Base-by-base conservation (phyloP, 2,113 vertebrate genomes). In the Lates calcarifer region DNA sequence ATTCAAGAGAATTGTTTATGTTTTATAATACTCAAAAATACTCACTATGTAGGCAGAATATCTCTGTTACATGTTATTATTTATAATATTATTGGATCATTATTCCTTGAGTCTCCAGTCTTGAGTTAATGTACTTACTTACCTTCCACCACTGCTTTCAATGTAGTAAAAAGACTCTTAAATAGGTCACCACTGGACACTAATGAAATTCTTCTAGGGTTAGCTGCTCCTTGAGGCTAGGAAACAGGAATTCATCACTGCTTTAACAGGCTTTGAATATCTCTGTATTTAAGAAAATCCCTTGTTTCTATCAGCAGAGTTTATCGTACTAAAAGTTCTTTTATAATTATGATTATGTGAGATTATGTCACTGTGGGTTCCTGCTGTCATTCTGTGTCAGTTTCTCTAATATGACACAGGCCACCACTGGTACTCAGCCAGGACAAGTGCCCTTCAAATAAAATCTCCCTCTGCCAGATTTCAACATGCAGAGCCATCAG, bases 401-500 rank as follows among this genome's bases (percentile, higher is more conserved):
- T 55, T 60, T 39, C 58, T 53, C 41, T 66, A 41, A 83, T 39
- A 12, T 39, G 43, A 89, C 82, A 78, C 70, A 55, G 89, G 39
- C 74, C 67, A 89, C 72, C 66, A 20, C 84, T 83, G 84, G 69
- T 89, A 47, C 74, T 75, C 78, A 18, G 84, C 80, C 80, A 85
- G 86, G 79, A 85, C 67, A 72, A 87, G 80, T 73, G 84, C 82
- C 88, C 86, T 90, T 91, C 88, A 89, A 56, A 80, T 47, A 29
- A 82, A 87, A 75, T 60, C 33, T 69, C 69, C 53, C 49, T 81
- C 41, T 72, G 84, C 86, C 88, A 84, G 69, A 72, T 71, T 75
- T 74, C 73, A 74, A 77, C 79, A 75, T 85, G 81, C 69, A 63
- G 28, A 62, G 56, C 73, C 79, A 71, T 88, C 66, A 73, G 84